Evolutionary conservation across 2,797 vertebrate species (phyloP).

Genomic region (Enteromius fasciolatus): DNA sequence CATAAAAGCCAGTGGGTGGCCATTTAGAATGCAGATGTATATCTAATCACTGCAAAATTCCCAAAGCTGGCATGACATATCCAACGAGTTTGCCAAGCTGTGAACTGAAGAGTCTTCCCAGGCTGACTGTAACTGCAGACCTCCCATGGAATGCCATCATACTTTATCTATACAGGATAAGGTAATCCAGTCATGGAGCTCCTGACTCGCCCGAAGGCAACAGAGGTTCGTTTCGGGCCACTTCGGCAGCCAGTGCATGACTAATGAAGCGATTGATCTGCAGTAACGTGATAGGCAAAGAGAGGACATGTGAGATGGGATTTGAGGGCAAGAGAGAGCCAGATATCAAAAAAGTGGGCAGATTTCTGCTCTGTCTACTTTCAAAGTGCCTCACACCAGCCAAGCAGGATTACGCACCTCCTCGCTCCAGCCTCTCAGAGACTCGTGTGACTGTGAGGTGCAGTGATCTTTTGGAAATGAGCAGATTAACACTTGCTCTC

Average conservation of each 20-base stretch:
- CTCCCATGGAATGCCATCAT: slow-evolving; percentile 46
- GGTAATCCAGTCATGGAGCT: slow-evolving; percentile 53
- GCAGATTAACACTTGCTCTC: slow-evolving; percentile 61
- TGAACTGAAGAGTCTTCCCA: slow-evolving; percentile 49
- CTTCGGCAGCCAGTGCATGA: slow-evolving; percentile 74
- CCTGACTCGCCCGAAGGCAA: slow-evolving; percentile 45
- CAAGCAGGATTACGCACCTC: slow-evolving; percentile 62
- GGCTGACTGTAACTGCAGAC: slow-evolving; percentile 53
- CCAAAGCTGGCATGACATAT: slow-evolving; percentile 48
- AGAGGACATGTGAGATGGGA: slow-evolving; percentile 66
- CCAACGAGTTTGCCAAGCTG: slow-evolving; percentile 39
- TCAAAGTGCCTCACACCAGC: slow-evolving; percentile 62
- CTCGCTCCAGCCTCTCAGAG: slow-evolving; percentile 27
- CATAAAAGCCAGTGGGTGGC: slow-evolving; percentile 55
- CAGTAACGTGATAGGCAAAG: slow-evolving; percentile 71
- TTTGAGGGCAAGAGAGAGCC: slow-evolving; percentile 45
- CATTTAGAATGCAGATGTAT: slow-evolving; percentile 53
- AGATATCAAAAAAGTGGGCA: slow-evolving; percentile 59
- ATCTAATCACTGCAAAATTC: slow-evolving; percentile 55
- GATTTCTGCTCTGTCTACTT: slow-evolving; percentile 70
- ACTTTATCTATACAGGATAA: slow-evolving; percentile 51
- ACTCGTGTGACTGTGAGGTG: slow-evolving; percentile 52
- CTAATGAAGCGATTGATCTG: slow-evolving; percentile 73
- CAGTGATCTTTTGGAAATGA: slow-evolving; percentile 56
- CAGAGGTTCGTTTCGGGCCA: slow-evolving; percentile 60